Conservation (phyloP, 2,888 invertebrate genomes). For the Caenorhabditis wallacei region DNA sequence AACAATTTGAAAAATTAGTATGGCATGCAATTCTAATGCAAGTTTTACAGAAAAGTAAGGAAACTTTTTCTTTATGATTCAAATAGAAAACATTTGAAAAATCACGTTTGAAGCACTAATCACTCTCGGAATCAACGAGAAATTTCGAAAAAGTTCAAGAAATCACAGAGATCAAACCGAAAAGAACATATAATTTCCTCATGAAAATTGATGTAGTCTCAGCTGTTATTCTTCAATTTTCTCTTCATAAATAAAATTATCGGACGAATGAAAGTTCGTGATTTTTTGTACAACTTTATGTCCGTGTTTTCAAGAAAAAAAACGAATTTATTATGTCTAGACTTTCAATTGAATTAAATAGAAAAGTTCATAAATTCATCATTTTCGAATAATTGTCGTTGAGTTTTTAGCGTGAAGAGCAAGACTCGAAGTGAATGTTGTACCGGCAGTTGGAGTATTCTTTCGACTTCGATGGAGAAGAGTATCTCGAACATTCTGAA, state of each 20-base stretch:
- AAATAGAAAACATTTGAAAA: neutral
- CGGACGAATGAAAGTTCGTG: neutral
- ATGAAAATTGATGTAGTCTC: neutral
- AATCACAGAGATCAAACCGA: neutral
- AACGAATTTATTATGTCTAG: constrained; percentile 1
- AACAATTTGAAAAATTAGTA: no score
- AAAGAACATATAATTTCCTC: neutral
- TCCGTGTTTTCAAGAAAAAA: neutral
- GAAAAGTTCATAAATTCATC: no score
- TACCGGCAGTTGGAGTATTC: constrained; percentile 23
- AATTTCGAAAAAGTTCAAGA: neutral
- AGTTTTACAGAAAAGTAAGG: no score
- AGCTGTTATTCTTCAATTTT: neutral
- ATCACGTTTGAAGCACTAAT: neutral
- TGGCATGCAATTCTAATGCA: no score
- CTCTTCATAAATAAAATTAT: neutral
- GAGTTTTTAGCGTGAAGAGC: constrained; percentile 21
- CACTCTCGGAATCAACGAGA: no score
- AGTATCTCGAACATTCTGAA: constrained; percentile 52
- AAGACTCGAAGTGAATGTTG: constrained; percentile 47
- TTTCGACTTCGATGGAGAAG: constrained; percentile 22
- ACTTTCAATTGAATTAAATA: neutral
- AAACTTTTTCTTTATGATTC: no score
- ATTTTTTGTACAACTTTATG: neutral
- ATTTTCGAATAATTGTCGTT: neutral